Conservation (phyloP, 2,113 vertebrate genomes). For the Odocoileus hemionus region DNA sequence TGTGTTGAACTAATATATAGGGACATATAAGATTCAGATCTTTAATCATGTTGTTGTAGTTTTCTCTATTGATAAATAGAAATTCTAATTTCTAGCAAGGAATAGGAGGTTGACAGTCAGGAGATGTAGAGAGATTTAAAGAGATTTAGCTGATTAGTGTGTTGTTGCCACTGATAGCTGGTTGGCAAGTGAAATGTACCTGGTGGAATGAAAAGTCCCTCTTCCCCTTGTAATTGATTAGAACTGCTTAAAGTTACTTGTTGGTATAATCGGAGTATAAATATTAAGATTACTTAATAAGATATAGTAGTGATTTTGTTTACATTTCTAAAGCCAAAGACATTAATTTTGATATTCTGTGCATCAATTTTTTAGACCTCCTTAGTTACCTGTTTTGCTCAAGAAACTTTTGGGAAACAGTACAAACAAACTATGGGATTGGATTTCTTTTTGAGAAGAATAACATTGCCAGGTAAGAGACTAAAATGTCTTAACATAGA, state of each 20-base stretch:
- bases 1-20: background rate
- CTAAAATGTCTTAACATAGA: constrained; percentile 41
- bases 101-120: background rate
- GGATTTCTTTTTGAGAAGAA: constrained; percentile 99
- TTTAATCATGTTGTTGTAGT: background rate
- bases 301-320: constrained; percentile 51
- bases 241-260: constrained; percentile 12
- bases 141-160: background rate
- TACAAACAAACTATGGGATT: constrained; percentile 99
- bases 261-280: constrained; percentile 3
- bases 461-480: constrained; percentile 96
- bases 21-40: background rate
- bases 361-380: constrained; percentile 91
- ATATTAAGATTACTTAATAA: constrained; percentile 53
- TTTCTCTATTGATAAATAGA: background rate
- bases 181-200: constrained; percentile 5
- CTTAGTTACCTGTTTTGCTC: constrained; percentile 94
- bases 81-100: background rate
- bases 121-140: background rate
- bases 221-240: background rate
- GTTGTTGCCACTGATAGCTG: background rate
- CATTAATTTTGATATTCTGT: constrained; percentile 72
- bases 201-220: background rate
- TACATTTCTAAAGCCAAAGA: constrained; percentile 68
- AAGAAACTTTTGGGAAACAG: constrained; percentile 99